Conservation (phyloP, 2,113 vertebrate genomes). For the Leptodactylus fuscus region DNA sequence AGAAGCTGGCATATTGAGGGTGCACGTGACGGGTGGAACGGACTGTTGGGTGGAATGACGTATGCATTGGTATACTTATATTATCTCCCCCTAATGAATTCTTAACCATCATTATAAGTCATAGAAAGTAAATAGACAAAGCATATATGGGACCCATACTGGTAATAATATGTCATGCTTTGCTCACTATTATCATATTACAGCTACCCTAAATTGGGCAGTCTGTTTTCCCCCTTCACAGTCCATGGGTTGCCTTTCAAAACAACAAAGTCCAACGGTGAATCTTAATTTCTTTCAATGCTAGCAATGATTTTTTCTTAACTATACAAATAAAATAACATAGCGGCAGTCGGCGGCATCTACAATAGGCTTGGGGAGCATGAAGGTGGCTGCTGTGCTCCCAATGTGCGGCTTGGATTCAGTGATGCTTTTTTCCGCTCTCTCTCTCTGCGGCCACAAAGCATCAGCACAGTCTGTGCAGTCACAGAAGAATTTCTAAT, state of each 20-base stretch:
- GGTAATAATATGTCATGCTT: not conserved
- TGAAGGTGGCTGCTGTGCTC: constrained; percentile 16
- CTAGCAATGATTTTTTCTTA: not conserved
- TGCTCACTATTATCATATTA: constrained; percentile 2
- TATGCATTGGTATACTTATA: not conserved
- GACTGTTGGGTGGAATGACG: not conserved
- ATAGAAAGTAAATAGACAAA: not conserved
- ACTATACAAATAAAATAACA: constrained; percentile 13
- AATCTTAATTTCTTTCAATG: not conserved
- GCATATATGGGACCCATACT: not conserved
- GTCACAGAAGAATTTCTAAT: constrained; percentile 20
- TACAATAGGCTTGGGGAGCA: not conserved
- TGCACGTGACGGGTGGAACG: not conserved
- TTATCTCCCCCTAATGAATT: too few relatives aligned
- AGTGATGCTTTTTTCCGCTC: not conserved
- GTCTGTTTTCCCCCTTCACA: not conserved
- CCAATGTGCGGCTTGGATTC: constrained; percentile 4
- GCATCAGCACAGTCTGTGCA: constrained; percentile 7
- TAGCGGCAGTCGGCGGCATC: not conserved
- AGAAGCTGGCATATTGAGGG: too few relatives aligned
- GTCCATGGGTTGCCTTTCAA: not conserved
- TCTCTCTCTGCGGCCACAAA: constrained; percentile 9
- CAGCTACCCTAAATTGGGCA: not conserved
- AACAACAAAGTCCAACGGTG: not conserved
- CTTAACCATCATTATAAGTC: too few relatives aligned